Evolutionary conservation across 2,797 vertebrate species (phyloP), one percentile per base, ranked within the genome.

Genomic region (Fistularia tabacaria): DNA sequence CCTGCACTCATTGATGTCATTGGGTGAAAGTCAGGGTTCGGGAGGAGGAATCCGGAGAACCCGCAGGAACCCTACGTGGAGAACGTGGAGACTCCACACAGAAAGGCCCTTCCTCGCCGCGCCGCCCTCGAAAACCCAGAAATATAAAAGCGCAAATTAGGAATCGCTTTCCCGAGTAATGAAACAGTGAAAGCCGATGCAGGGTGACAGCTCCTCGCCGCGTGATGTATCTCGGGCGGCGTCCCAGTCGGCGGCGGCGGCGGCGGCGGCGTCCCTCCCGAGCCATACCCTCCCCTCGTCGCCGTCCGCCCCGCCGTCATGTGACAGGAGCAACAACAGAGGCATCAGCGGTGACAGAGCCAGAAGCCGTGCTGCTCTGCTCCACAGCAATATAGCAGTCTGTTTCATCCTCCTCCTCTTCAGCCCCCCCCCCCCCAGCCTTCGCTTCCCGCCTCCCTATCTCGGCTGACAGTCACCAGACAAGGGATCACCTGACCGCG

Each of bases 281-380:
- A 49, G 43, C 57, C 36, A 3, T 51, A n/a, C 56, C 45, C 67
- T 45, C 38, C 25, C 61, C 54, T 2, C 64, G 65, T 71, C 76
- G 77, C 44, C 49, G 45, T 74, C 57, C 41, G 54, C 64, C 64
- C 59, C 76, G 69, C 69, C 45, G 14, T 67, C 71, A 63, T 74
- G 46, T 80, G 73, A 82, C 80, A 82, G 79, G 59, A 68, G 42
- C 73, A 68, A 66, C 67, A 69, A 68, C 65, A 69, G 53, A 57
- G 73, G 65, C 57, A 43, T 58, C 46, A 38, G 64, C 51, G 50
- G 54, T 77, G 81, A 83, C 56, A 44, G 71, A 60, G 79, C 77
- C 79, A 78, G 74, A 80, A 84, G 76, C 75, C 79, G 80, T 36
- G 39, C 55, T 62, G 59, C 63, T 73, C 75, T 71, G 79, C 76